phyloP scores from a whole-genome alignment of 2,113 vertebrate genomes.

The Ageneiosus marmoratus region DNA sequence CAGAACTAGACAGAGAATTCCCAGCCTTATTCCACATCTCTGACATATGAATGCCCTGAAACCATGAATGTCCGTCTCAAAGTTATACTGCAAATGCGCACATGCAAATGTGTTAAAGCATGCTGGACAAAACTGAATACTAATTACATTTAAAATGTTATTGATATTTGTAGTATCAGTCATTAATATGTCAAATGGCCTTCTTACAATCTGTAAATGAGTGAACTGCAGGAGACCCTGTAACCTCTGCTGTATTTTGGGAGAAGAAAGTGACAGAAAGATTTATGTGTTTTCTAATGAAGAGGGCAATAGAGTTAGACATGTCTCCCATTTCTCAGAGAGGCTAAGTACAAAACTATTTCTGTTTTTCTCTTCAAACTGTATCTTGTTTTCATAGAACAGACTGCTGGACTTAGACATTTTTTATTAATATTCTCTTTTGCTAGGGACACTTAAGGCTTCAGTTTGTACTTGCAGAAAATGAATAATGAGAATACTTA shows the following conservation, averaged over 20 bases:
- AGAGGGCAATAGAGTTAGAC: background rate
- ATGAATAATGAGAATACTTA: constrained; percentile 1
- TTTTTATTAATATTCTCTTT: background rate
- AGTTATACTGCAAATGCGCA: background rate
- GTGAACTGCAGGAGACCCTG: background rate
- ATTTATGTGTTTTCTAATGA: constrained; percentile 26
- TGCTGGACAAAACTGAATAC: background rate
- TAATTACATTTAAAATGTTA: background rate
- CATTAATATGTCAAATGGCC: background rate
- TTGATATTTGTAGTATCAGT: background rate
- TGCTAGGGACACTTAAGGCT: background rate
- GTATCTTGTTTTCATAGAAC: background rate
- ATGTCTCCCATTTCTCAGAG: background rate
- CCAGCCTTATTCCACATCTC: constrained; percentile 23
- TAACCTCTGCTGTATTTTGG: background rate
- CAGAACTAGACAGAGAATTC: constrained; percentile 22
- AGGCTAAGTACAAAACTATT: background rate
- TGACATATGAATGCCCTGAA: constrained; percentile 17
- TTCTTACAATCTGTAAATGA: background rate
- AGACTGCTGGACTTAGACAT: background rate
- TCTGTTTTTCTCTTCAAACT: background rate
- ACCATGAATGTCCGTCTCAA: background rate
- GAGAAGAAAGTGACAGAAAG: background rate
- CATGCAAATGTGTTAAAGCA: background rate
- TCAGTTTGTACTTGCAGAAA: background rate